phyloP scores from a whole-genome alignment of 2,113 vertebrate species.

The Crotalus viridis region DNA sequence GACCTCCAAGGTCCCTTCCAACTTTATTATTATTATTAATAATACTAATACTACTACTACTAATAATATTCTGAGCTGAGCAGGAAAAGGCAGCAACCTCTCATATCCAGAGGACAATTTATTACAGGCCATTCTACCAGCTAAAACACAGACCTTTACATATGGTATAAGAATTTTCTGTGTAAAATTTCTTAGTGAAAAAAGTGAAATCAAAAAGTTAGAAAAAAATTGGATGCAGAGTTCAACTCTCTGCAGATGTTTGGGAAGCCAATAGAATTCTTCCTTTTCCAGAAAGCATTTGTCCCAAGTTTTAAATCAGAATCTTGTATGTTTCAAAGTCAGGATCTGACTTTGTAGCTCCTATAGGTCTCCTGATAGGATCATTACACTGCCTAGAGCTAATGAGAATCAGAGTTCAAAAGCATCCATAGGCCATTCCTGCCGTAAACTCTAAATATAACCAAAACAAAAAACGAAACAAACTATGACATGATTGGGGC shows the following conservation, averaged over 20 bases:
- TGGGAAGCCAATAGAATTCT: background rate
- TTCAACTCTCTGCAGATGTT: background rate
- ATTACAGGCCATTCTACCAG: background rate
- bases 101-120: background rate
- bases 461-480: background rate
- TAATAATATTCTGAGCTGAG: background rate
- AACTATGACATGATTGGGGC: background rate
- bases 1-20: too few relatives aligned
- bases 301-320: background rate
- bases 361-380: background rate
- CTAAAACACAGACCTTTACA: background rate
- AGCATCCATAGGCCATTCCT: background rate
- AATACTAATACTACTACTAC: too few relatives aligned
- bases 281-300: background rate
- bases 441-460: background rate
- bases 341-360: background rate
- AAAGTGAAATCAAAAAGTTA: background rate
- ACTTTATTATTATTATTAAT: too few relatives aligned
- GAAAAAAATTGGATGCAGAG: background rate
- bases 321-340: background rate
- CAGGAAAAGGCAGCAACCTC: background rate
- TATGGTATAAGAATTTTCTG: background rate
- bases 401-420: background rate
- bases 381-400: background rate
- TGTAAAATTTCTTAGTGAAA: background rate